A percentile compares a stretch with the other conserved stretches of the same genome.
Conservation (phyloP, 2,797 vertebrate genomes). For the Bryconaethiops microstoma region DNA sequence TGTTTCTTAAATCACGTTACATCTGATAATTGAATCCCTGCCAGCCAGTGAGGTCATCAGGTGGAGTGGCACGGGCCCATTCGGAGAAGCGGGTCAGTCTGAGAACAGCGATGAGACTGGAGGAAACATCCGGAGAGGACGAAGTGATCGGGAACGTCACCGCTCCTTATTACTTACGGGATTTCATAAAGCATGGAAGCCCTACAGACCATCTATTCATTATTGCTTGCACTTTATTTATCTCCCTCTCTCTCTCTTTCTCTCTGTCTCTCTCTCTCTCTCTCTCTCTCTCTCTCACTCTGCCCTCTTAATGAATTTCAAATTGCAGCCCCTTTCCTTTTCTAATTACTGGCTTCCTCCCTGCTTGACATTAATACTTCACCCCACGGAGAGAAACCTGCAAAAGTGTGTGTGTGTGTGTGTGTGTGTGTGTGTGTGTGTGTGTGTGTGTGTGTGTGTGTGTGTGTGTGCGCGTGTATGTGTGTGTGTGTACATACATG, state of each 20-base stretch:
- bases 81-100: slow-evolving; percentile 14
- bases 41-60: background rate
- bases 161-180: background rate
- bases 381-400: background rate
- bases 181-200: slow-evolving; percentile 18
- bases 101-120: slow-evolving; percentile 2
- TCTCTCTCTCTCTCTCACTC: background rate
- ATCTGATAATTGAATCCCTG: slow-evolving; percentile 1
- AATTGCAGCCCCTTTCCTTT: slow-evolving; percentile 23
- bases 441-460: slow-evolving; percentile 2
- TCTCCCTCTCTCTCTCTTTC: background rate
- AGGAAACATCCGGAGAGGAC: slow-evolving; percentile 9
- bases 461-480: slow-evolving; percentile 40
- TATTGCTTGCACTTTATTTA: background rate
- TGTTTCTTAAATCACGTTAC: slow-evolving; percentile 27
- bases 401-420: slow-evolving; percentile 35
- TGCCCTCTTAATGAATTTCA: slow-evolving; percentile 12
- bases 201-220: slow-evolving; percentile 13
- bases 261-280: background rate
- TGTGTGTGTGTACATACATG: too few species aligned
- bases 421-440: slow-evolving; percentile 23
- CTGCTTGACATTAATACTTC: background rate
- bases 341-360: slow-evolving; percentile 24
- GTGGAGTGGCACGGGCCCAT: background rate
- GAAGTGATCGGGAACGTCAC: background rate